Evolutionary conservation across 2,113 vertebrate genomes (phyloP), one percentile per base, ranked within the genome.

Genomic region (Atlantisia rogersi): DNA sequence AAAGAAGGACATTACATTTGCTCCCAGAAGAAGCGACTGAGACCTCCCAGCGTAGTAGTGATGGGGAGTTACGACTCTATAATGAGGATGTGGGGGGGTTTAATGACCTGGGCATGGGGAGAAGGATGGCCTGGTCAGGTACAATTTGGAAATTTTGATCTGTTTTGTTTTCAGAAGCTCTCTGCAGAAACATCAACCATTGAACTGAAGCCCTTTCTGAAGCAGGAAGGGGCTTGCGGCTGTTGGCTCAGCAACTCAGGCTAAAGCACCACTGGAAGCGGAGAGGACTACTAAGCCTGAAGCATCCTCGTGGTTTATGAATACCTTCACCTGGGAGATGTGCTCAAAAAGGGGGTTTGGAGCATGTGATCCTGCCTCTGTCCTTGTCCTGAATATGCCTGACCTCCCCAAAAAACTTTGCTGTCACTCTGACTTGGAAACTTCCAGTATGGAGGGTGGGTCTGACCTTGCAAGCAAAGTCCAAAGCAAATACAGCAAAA

Each of bases 21-120:
- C 40, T 77, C 37, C n/a, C 68, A 64, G 52, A 29, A 80, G 37
- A 52, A 68, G 12, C 3, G 40, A 25, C 18, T 1, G 11, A 63
- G 64, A 35, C 9, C 18, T 69, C 40, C 71, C 22, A 69, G 2
- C 12, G 11, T 7, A 26, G n/a, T 24, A 56, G 48, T 4, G 46
- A 29, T 15, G 35, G 20, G 76, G 53, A 67, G 26, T 6, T 37
- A 11, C 0, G 0, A 31, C 0, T 9, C 3, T 15, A 10, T 67
- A 28, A 50, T 5, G 25, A 60, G 50, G 40, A 44, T 6, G 5
- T 25, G 31, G 15, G 9, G 15, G 9, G 2, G 0, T 22, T 48
- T 70, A 24, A 52, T 50, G 67, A 2, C 24, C 9, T 53, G 35
- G 16, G 15, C 12, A 14, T 21, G 12, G 31, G 8, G 32, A 48